Percentiles rank a stretch among this genome's conserved stretches.
Conservation (phyloP, 2,113 vertebrate species). For the Nothoprocta pentlandii region DNA sequence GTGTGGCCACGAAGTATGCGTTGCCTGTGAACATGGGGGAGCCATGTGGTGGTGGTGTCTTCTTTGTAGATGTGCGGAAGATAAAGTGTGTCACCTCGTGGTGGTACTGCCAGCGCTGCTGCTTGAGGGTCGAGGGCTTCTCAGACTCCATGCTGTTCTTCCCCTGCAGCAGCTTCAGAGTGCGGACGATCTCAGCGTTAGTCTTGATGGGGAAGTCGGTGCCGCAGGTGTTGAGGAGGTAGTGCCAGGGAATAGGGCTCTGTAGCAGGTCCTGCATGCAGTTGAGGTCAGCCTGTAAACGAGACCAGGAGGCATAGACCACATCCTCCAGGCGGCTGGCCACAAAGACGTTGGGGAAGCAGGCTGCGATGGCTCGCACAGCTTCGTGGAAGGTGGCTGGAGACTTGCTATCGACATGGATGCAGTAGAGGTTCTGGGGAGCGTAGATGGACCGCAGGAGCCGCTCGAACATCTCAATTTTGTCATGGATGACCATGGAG, state of each 20-base stretch:
- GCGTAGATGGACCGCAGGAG: slow-evolving; percentile 86
- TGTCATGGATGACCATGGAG: slow-evolving; percentile 92
- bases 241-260: slow-evolving; percentile 83
- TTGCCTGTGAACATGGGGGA: slow-evolving; percentile 87
- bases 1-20: slow-evolving; percentile 86
- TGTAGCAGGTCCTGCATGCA: slow-evolving; percentile 90
- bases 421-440: slow-evolving; percentile 93
- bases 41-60: slow-evolving; percentile 78
- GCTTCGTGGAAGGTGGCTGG: slow-evolving; percentile 77
- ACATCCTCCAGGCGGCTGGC: slow-evolving; percentile 84
- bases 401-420: slow-evolving; percentile 88
- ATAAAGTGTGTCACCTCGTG: slow-evolving; percentile 36
- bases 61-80: slow-evolving; percentile 44
- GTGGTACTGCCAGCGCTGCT: slow-evolving; percentile 82
- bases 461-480: slow-evolving; percentile 92
- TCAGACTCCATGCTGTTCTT: slow-evolving; percentile 90
- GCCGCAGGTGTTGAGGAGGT: slow-evolving; percentile 92
- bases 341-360: slow-evolving; percentile 92
- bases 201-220: slow-evolving; percentile 95
- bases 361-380: slow-evolving; percentile 81
- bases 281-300: slow-evolving; percentile 94
- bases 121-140: slow-evolving; percentile 71
- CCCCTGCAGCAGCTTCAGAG: slow-evolving; percentile 82
- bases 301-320: slow-evolving; percentile 90
- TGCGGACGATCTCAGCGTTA: slow-evolving; percentile 85